Evolutionary conservation across 2,888 invertebrate species (phyloP).

Genomic region (Perizoma affinitatum): DNA sequence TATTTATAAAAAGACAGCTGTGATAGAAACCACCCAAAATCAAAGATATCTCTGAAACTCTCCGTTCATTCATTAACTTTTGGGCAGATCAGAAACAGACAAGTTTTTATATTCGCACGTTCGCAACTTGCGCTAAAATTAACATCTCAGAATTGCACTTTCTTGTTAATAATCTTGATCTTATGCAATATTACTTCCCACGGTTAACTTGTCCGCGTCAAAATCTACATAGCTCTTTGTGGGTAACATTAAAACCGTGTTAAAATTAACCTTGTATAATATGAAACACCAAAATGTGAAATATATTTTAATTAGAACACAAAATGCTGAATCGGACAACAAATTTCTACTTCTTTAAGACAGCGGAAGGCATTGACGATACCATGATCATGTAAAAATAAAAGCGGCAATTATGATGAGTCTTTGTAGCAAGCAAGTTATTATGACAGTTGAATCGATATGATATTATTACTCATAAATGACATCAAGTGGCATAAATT

Average conservation of each 20-base stretch:
- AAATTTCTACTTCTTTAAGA: too few species aligned
- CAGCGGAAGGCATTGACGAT: too few species aligned
- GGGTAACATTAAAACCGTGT: slow-evolving; percentile 24
- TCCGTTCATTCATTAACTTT: slow-evolving; percentile 3
- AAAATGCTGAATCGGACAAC: too few species aligned
- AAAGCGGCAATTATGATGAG: too few species aligned
- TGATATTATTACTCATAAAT: slow-evolving; percentile 21
- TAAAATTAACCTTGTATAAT: slow-evolving; percentile 15
- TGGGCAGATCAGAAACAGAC: slow-evolving; percentile 3
- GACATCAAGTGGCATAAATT: slow-evolving; percentile 24
- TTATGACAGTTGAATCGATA: too few species aligned
- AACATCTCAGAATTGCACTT: slow-evolving; percentile 27
- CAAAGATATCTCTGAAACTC: background rate
- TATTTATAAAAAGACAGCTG: background rate
- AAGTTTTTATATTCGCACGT: slow-evolving; percentile 7
- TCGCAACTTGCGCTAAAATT: slow-evolving; percentile 15
- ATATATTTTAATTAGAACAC: too few species aligned
- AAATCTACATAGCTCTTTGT: slow-evolving; percentile 18
- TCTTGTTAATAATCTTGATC: slow-evolving; percentile 33
- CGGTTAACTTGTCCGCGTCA: slow-evolving; percentile 27
- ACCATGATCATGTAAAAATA: too few species aligned
- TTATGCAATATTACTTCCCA: slow-evolving; percentile 36
- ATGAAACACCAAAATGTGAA: too few species aligned
- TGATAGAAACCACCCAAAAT: too few species aligned
- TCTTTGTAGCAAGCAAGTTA: too few species aligned